Percentiles rank a stretch among this genome's conserved stretches.
These are phyloP conservation scores for Falcaria lacertinaria DNA, from an alignment of 2,888 invertebrate genomes.

Conservation along the genomic window DNA sequence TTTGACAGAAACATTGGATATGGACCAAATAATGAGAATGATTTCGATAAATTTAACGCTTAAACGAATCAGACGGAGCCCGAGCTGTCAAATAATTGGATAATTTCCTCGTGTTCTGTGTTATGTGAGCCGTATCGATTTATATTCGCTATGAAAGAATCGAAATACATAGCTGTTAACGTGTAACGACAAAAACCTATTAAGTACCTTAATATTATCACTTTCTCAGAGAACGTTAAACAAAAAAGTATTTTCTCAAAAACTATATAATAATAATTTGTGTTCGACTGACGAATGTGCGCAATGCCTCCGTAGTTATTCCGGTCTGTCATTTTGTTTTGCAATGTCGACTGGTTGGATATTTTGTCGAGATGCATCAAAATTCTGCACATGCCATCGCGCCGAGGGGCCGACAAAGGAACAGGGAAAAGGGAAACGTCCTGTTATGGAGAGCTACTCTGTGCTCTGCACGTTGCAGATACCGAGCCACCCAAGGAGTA, in stretches of 20 bases:
- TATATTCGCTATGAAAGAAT: too few relatives aligned
- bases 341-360: not conserved
- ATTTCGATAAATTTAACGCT: too few relatives aligned
- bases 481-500: slow-evolving; percentile 55
- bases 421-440: slow-evolving; percentile 47
- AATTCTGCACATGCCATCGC: slow-evolving; percentile 60
- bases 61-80: too few relatives aligned
- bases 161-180: too few relatives aligned
- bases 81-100: too few relatives aligned
- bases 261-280: not conserved
- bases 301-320: not conserved
- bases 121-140: too few relatives aligned
- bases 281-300: not conserved
- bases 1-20: too few relatives aligned
- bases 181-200: too few relatives aligned
- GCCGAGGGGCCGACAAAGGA: slow-evolving; percentile 22
- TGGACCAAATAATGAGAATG: too few relatives aligned
- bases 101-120: too few relatives aligned
- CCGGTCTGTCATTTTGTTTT: not conserved
- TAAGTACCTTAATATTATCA: too few relatives aligned
- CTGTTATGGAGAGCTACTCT: slow-evolving; percentile 57
- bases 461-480: slow-evolving; percentile 31
- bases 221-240: too few relatives aligned
- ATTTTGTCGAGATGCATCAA: slow-evolving; percentile 39
- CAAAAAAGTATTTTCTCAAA: not conserved